Base-by-base conservation (phyloP, 2,888 invertebrate genomes). In the Pasiphila rectangulata region DNA sequence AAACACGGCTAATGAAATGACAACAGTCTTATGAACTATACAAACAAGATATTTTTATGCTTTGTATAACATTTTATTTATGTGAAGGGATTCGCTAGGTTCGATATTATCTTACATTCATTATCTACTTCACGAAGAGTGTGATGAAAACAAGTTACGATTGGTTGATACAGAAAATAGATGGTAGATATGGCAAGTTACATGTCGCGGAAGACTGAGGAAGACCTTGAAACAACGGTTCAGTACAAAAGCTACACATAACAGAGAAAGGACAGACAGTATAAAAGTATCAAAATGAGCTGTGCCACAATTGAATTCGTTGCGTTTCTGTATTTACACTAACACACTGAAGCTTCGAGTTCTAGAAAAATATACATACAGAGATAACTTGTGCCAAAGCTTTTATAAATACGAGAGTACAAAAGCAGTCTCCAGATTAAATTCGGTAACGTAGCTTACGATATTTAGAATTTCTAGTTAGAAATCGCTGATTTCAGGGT, bases 401-500 rank as follows among this genome's bases (percentile, higher is more conserved):
- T 61, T 69, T 75, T 76, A 79, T 80, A 86, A 78, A 80, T 83
- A 84, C 75, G 74, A 79, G 85, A 85, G 80, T 89, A 87, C 86
- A 90, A 89, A 90, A 90, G 85, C 89, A 90, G 89, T 90, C 89
- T 89, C 89, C 87, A 86, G 86, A 81, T 76, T 90, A 90, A 90
- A 90, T 90, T 90, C 89, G 89, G 88, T 89, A 86, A 89, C 81
- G 87, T 86, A 84, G 79, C 79, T 85, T 83, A 85, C 67, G 79
- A 83, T 85, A 85, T 74, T 65, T 65, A 63, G 60, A 64, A 56
- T 57, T 64, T 32, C 65, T 66, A 53, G 55, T 78, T 83, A 90
- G 69, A 92, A 92, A 72, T 92, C 92, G 77, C 92, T 92, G 57
- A 92, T 91, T 84, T 92, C 92, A 49, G 92, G 92, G 71, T 92